Evolutionary conservation across 2,113 vertebrate species (phyloP), one percentile per base, ranked within the genome.

Genomic region (Pluvianellus socialis): DNA sequence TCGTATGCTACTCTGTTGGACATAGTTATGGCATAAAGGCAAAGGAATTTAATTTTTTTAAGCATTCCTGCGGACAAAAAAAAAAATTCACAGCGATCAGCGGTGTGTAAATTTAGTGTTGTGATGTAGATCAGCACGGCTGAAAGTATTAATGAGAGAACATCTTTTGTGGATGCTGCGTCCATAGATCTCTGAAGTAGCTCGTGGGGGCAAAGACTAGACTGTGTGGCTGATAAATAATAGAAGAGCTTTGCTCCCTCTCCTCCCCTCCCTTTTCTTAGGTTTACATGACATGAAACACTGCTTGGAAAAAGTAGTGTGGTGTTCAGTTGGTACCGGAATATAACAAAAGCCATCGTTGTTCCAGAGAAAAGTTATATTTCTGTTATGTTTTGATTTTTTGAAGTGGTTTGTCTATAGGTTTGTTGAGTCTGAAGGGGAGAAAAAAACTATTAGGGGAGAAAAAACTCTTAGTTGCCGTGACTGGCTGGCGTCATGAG

Each of bases 71-170:
- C 17, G 58, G 30, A 44, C 19, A 71, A 93, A 85, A 62, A 38
- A 38, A 8, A 53, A 68, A 95, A 71, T 15, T 56, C 40, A 6
- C 21, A 62, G 55, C 65, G 61, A 42, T 93, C 68, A 75, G 33
- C 65, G 18, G 44, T 62, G 70, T 93, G 53, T 92, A 86, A 90
- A 79, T 93, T 16, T 50, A 32, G 32, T 24, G 50, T 65, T 38
- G 47, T 75, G 62, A 28, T 95, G 52, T 42, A 53, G 38, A 87
- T 95, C 44, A 94, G 33, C 4, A 7, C 42, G 49, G 49, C 17
- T 91, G 30, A 85, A 97, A 92, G 45, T 73, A 72, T 94, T 97
- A 96, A 94, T 92, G 75, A 91, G 80, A 75, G n/a, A 92, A 87
- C 65, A 88, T 88, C 63, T 32, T 47, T 71, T 95, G 33, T 1